phyloP scores from a whole-genome alignment of 2,888 invertebrate species.

The Uropetala carovei region DNA sequence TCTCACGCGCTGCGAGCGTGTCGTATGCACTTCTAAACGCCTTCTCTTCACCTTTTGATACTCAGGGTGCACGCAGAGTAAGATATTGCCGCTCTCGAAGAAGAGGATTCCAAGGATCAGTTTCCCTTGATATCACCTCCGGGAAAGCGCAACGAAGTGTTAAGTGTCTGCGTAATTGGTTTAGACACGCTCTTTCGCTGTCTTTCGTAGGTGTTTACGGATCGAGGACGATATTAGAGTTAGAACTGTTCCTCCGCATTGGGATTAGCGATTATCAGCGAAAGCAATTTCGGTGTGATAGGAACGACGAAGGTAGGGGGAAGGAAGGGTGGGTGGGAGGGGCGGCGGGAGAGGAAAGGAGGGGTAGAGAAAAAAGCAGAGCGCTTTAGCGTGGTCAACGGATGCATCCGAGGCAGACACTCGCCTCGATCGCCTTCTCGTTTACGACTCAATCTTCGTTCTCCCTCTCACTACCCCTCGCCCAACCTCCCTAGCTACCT shows the following conservation, averaged over 20 bases:
- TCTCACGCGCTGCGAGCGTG: too few relatives aligned
- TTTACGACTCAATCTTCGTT: background rate
- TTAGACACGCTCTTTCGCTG: background rate
- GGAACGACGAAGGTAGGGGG: background rate
- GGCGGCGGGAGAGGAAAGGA: background rate
- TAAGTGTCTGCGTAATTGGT: conserved; percentile 2
- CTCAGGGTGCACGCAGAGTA: too few relatives aligned
- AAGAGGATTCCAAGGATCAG: conserved; percentile 2
- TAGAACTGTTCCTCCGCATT: too few relatives aligned
- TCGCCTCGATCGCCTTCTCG: background rate
- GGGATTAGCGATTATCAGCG: background rate
- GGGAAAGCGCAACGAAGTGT: background rate
- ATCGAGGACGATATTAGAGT: too few relatives aligned
- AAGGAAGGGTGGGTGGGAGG: background rate
- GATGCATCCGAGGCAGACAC: background rate
- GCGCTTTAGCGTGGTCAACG: background rate
- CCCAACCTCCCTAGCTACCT: background rate
- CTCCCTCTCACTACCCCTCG: background rate
- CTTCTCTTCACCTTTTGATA: too few relatives aligned
- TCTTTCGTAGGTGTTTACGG: background rate
- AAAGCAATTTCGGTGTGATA: background rate
- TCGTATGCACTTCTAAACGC: too few relatives aligned
- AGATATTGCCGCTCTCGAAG: too few relatives aligned
- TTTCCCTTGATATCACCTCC: too few relatives aligned
- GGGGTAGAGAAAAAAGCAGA: background rate